Base-by-base conservation (phyloP, 2,888 invertebrate species). In the Pegoplata infirma region DNA sequence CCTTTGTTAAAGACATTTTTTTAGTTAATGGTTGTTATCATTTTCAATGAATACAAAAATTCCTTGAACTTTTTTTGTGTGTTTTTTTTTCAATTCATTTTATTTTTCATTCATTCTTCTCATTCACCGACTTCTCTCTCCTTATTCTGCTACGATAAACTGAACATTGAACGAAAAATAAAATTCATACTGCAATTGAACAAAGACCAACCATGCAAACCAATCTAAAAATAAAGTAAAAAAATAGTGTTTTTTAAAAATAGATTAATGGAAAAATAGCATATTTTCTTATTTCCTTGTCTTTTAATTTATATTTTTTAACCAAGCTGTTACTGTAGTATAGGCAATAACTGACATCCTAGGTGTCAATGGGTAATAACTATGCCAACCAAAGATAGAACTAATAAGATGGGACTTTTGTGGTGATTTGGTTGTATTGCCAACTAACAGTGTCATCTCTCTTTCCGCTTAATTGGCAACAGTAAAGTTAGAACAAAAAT, bases 281-380 rank as follows among this genome's bases (percentile, higher is more conserved):
- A 75, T 23, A 71, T 71, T 71, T 74, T 63, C 61, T 67, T 72
- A 71, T 79, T 61, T 79, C 40, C 55, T 74, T 74, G 66, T 63
- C 56, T 67, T 32, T 71, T 64, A 28, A 17, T 40, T 64, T 56
- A 49, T 17, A 28, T 56, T 63, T 28, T 2, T 25, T 49, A 49
- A 59, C 16, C 6, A 68, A 28, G 10, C 10, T 59, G 28, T 56
- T 59, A 58, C 64, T 51, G 16, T 28, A 55, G 32, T 51, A 49
- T 36, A 63, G 51, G 53, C 53, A 73, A 61, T 63, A 56, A 58
- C 67, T 68, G 68, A 51, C 73, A 73, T 58, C 47, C 28, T n/a
- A n/a, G n/a, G n/a, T n/a, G n/a, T n/a, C n/a, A n/a, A n/a, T n/a
- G n/a, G n/a, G n/a, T n/a, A n/a, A n/a, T n/a, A n/a, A n/a, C n/a